Conservation (phyloP, 2,888 invertebrate genomes). For the Drosophila nigritarsus region DNA sequence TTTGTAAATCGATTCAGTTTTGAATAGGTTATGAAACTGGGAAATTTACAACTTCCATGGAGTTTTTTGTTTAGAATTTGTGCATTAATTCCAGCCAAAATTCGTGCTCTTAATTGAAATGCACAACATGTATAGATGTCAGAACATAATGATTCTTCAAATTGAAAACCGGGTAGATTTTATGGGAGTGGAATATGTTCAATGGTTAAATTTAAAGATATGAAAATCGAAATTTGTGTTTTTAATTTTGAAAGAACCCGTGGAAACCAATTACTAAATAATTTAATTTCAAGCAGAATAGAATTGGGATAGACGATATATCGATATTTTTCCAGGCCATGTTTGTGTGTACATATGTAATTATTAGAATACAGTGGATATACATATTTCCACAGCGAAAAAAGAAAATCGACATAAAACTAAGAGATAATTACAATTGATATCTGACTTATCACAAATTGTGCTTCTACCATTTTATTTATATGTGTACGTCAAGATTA, state of each 20-base stretch:
- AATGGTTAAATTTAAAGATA: not conserved
- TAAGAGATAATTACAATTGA: conserved; percentile 21
- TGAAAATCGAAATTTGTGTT: not conserved
- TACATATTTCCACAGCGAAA: conserved; percentile 58
- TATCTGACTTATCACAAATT: conserved; percentile 9
- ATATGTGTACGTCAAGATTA: conserved; percentile 4
- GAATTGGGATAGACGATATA: conserved; percentile 29
- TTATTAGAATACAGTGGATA: conserved; percentile 57
- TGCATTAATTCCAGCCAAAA: not conserved
- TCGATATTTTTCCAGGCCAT: conserved; percentile 45
- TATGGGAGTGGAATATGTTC: not conserved
- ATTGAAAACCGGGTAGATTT: not conserved
- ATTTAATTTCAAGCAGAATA: not conserved
- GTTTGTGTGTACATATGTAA: conserved; percentile 51
- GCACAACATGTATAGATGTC: not conserved
- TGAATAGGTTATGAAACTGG: no score
- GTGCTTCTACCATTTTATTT: conserved; percentile 2
- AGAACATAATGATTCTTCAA: no score
- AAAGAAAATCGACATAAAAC: conserved; percentile 40
- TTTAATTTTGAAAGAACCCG: not conserved
- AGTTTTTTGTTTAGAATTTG: not conserved
- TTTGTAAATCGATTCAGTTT: not conserved
- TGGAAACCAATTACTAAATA: not conserved
- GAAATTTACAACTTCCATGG: not conserved
- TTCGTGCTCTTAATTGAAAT: not conserved